Percentiles rank a stretch among this genome's conserved stretches.
phyloP scores from a whole-genome alignment of 1,140 invertebrate genomes.

The Pseudomyrmex dendroicus region DNA sequence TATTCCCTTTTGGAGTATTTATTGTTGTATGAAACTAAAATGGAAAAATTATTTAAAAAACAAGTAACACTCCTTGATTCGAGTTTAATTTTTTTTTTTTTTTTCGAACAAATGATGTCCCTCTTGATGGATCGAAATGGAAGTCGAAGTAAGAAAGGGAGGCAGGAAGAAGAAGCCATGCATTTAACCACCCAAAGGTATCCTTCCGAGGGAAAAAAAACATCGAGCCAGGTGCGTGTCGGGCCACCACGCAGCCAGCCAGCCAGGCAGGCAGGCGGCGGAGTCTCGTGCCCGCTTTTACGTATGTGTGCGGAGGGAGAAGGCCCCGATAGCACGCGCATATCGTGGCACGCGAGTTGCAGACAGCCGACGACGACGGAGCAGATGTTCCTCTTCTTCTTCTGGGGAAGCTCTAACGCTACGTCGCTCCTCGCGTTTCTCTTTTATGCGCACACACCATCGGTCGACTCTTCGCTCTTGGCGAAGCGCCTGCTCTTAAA shows the following conservation, averaged over 20 bases:
- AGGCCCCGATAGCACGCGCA: constrained; percentile 40
- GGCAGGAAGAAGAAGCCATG: constrained; percentile 18
- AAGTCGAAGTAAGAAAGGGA: constrained; percentile 1
- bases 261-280: constrained; percentile 27
- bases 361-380: constrained; percentile 30
- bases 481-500: background rate
- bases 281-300: constrained; percentile 12
- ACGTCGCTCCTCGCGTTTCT: constrained; percentile 29
- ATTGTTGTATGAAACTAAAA: too few species aligned
- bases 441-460: background rate
- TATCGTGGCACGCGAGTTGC: constrained; percentile 49
- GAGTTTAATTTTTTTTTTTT: too few species aligned
- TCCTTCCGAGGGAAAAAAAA: constrained; percentile 32
- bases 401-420: constrained; percentile 24
- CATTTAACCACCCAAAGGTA: constrained; percentile 34
- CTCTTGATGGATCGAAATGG: background rate
- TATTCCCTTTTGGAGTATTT: too few species aligned
- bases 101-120: too few species aligned
- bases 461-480: background rate
- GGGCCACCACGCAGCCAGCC: constrained; percentile 20
- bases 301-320: background rate
- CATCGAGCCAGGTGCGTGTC: constrained; percentile 45
- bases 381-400: constrained; percentile 46
- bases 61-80: too few species aligned
- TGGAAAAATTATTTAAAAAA: too few species aligned